Conservation (phyloP, 2,888 invertebrate genomes). For the Dasypogon diadema region DNA sequence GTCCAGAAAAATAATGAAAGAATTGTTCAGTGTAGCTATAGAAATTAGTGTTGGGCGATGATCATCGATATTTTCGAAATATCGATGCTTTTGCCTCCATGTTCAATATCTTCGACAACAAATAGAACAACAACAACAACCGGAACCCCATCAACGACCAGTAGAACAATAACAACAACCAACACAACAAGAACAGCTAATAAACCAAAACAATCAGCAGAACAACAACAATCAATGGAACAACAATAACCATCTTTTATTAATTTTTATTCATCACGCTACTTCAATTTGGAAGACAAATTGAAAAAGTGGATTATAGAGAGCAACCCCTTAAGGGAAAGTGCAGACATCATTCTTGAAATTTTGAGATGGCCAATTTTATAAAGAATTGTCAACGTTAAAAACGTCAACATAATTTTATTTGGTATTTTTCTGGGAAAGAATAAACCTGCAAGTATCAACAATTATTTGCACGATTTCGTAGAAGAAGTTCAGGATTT, state of each 20-base stretch:
- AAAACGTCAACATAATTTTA: neutral
- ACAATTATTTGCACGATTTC: neutral
- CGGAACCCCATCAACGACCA: neutral
- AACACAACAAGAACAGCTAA: neutral
- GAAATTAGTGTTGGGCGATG: too few relatives aligned
- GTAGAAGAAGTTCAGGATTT: constrained; percentile 1
- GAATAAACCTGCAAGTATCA: neutral
- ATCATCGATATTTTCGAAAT: too few relatives aligned
- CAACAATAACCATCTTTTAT: neutral
- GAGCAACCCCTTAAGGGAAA: neutral
- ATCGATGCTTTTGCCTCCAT: too few relatives aligned
- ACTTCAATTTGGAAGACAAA: neutral
- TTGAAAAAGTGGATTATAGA: neutral
- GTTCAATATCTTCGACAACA: too few relatives aligned
- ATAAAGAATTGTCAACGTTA: neutral
- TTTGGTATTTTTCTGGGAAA: neutral
- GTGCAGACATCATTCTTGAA: neutral
- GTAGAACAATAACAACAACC: neutral
- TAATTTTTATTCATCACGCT: neutral
- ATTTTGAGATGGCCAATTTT: neutral
- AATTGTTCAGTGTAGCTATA: too few relatives aligned
- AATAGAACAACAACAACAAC: too few relatives aligned
- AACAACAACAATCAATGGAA: neutral
- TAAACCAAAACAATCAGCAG: too few relatives aligned
- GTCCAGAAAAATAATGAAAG: too few relatives aligned